phyloP scores from a whole-genome alignment of 2,888 invertebrate genomes.

The Agrotis clavis region DNA sequence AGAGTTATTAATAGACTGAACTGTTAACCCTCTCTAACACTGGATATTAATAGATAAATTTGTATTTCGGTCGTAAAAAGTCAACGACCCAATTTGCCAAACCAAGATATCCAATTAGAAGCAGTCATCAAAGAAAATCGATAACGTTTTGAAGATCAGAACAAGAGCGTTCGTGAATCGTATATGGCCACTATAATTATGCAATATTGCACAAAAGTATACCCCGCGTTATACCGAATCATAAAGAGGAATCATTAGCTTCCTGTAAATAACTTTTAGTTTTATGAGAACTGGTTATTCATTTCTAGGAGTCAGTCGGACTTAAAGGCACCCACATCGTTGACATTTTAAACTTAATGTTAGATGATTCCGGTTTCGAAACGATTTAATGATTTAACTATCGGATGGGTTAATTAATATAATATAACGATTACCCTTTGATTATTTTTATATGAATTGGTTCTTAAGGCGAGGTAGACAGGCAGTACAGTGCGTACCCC shows the following conservation, averaged over 20 bases:
- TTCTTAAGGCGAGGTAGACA: neutral
- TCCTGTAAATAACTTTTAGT: conserved; percentile 41
- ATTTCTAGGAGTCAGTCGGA: conserved; percentile 10
- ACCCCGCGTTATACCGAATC: too few species aligned
- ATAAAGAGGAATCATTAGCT: neutral
- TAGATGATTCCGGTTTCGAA: conserved; percentile 23
- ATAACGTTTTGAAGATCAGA: too few species aligned
- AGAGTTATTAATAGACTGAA: neutral
- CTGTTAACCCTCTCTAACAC: neutral
- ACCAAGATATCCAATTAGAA: too few species aligned
- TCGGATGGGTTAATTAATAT: neutral
- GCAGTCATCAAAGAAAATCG: too few species aligned
- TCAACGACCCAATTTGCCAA: too few species aligned
- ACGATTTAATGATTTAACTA: conserved; percentile 7
- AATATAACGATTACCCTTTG: neutral
- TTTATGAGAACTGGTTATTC: conserved; percentile 1
- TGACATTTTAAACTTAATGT: conserved; percentile 48
- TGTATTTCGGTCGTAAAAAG: neutral
- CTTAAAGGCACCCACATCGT: neutral
- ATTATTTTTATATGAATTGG: neutral
- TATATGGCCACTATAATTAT: too few species aligned
- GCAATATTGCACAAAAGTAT: too few species aligned
- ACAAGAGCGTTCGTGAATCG: too few species aligned
- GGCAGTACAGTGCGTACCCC: too few species aligned
- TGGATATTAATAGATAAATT: neutral